Conservation (phyloP, 2,888 invertebrate genomes). For the Callosobruchus maculatus region DNA sequence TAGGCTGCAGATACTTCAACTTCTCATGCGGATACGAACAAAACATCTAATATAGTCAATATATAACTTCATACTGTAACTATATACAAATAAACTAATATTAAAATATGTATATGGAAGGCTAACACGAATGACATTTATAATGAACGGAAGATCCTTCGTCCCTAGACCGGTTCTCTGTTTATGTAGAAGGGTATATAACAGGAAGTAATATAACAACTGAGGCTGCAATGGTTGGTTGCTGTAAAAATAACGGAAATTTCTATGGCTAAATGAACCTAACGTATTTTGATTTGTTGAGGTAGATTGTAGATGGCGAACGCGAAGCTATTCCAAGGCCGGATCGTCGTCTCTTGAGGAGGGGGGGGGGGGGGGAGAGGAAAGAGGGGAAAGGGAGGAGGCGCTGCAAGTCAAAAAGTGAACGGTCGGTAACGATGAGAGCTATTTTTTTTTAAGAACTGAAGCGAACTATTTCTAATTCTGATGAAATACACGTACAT, state of each 20-base stretch:
- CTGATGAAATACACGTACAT: no score
- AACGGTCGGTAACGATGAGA: neutral
- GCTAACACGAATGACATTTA: neutral
- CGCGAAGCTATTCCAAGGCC: conserved; percentile 38
- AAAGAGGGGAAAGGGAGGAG: no score
- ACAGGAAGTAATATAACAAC: conserved; percentile 12
- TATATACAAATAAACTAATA: neutral
- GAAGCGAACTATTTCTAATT: no score
- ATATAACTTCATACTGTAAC: neutral
- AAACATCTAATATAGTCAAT: neutral
- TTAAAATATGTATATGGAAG: neutral
- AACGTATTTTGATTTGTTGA: conserved; percentile 50
- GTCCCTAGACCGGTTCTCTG: neutral
- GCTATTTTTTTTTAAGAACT: neutral
- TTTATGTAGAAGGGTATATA: neutral
- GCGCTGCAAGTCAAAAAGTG: neutral
- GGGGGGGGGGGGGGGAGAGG: neutral
- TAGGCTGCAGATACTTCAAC: neutral
- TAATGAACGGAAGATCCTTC: neutral
- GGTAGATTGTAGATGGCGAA: conserved; percentile 47
- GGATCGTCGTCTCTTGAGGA: neutral
- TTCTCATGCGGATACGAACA: neutral
- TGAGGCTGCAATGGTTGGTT: neutral
- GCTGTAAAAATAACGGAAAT: conserved; percentile 45
- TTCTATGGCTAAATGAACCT: conserved; percentile 43